phyloP scores from a whole-genome alignment of 2,888 invertebrate genomes.

The Nasonia oneida region DNA sequence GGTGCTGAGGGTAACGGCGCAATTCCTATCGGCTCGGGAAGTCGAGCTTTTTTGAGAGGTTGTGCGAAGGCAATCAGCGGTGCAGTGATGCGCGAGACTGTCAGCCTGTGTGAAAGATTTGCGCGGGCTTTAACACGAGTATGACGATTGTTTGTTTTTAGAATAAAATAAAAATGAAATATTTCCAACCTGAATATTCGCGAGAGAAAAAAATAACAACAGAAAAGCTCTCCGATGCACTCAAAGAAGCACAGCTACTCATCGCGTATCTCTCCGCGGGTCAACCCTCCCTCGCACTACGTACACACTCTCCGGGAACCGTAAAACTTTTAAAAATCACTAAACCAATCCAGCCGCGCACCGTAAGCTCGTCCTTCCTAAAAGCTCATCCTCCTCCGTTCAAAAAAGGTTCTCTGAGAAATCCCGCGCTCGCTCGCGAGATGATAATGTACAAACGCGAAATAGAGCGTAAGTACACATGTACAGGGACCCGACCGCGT shows the following conservation, averaged over 20 bases:
- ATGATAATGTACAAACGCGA: conserved; percentile 26
- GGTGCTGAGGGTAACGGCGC: not conserved
- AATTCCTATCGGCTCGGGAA: not conserved
- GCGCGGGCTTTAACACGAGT: no score
- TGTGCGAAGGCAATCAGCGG: no score
- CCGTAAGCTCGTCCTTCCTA: not conserved
- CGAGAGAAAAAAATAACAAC: no score
- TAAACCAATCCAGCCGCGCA: not conserved
- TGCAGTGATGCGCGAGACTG: no score
- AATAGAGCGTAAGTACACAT: conserved; percentile 34
- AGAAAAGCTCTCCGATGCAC: no score
- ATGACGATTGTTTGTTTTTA: no score
- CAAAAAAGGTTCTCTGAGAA: conserved; percentile 1
- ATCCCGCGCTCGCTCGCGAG: conserved; percentile 1
- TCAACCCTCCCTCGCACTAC: not conserved
- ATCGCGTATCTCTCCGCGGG: no score
- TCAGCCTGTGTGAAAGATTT: no score
- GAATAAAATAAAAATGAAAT: no score
- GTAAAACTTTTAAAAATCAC: conserved; percentile 15
- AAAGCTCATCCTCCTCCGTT: not conserved
- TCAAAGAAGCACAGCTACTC: no score
- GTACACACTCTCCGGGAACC: not conserved
- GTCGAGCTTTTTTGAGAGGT: no score
- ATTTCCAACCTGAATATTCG: no score
- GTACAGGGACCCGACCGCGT: not conserved